These are phyloP conservation scores for Tamias sibiricus DNA, from an alignment of 2,113 vertebrate genomes.

Conservation along the genomic window DNA sequence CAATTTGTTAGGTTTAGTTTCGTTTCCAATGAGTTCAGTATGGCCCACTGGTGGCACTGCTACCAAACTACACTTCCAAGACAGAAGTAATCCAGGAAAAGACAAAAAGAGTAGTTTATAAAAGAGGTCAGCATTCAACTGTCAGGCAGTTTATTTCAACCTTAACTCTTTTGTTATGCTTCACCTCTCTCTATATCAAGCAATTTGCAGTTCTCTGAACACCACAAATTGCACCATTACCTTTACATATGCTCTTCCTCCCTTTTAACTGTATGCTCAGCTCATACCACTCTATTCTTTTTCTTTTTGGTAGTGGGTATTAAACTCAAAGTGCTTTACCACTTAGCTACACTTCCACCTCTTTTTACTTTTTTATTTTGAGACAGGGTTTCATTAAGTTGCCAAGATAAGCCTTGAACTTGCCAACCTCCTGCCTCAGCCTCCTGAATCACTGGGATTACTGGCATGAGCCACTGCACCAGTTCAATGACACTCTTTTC, in stretches of 20 bases:
- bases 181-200: neutral
- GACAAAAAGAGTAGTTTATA: neutral
- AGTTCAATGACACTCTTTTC: neutral
- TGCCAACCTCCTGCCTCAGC: no score
- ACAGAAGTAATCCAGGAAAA: neutral
- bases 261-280: neutral
- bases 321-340: no score
- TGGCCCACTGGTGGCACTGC: neutral
- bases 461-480: no score
- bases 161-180: neutral
- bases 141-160: neutral
- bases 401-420: no score
- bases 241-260: neutral
- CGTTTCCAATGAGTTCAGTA: constrained; percentile 1
- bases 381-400: no score
- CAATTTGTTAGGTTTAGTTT: neutral
- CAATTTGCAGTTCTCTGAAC: constrained; percentile 8
- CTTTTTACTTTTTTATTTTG: no score
- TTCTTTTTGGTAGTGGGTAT: no score
- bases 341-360: no score
- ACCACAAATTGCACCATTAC: neutral
- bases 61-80: neutral
- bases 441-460: no score
- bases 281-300: neutral
- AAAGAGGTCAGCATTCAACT: neutral